These are phyloP conservation scores for Axea sp. DNA, from an alignment of 2,888 invertebrate species.

Conservation along the genomic window DNA sequence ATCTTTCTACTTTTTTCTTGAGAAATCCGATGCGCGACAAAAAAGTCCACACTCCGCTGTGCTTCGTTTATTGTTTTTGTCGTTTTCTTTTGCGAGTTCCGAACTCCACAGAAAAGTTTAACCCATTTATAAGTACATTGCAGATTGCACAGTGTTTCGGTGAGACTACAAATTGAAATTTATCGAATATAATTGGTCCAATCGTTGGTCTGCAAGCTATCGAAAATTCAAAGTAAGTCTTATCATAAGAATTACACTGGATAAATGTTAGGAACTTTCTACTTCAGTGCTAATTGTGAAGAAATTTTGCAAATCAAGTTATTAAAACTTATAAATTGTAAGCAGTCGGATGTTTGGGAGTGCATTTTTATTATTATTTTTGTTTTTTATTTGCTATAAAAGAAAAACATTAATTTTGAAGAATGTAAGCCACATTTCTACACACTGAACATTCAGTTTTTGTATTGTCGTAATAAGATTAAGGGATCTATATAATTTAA, in stretches of 20 bases:
- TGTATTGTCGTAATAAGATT: background rate
- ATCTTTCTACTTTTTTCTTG: slow-evolving; percentile 44
- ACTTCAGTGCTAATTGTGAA: too few species aligned
- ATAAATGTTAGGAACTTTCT: slow-evolving; percentile 6
- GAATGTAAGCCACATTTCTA: background rate
- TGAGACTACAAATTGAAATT: slow-evolving; percentile 38
- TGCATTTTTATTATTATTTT: too few species aligned
- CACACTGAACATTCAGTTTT: background rate
- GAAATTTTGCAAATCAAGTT: too few species aligned
- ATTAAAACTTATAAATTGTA: too few species aligned
- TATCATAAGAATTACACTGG: slow-evolving; percentile 2
- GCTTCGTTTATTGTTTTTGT: slow-evolving; percentile 22
- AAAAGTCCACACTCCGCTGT: slow-evolving; percentile 2
- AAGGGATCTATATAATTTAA: background rate
- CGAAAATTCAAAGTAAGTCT: slow-evolving; percentile 33
- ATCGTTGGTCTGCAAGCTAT: background rate
- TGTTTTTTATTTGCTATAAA: too few species aligned
- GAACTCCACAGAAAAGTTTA: slow-evolving; percentile 46
- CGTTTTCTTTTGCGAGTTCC: slow-evolving; percentile 31
- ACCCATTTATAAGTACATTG: slow-evolving; percentile 54
- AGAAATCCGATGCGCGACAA: slow-evolving; percentile 12
- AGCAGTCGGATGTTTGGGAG: too few species aligned
- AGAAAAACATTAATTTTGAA: too few species aligned
- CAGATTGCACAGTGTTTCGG: slow-evolving; percentile 41
- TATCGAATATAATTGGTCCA: slow-evolving; percentile 40